These are phyloP conservation scores for Botia almorhae DNA, from an alignment of 2,797 vertebrate genomes.

Conservation along the genomic window DNA sequence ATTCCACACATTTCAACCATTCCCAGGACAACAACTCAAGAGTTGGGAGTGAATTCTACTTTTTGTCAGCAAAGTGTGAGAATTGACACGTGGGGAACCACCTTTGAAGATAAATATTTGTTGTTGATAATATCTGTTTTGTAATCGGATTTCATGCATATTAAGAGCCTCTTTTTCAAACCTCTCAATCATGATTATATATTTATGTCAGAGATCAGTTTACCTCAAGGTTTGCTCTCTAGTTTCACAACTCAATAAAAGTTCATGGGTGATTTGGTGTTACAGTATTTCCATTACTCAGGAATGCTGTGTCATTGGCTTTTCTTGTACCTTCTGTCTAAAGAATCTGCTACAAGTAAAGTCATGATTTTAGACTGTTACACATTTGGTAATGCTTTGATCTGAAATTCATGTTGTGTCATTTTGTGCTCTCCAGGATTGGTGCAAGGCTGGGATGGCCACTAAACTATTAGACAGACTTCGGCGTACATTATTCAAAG, in stretches of 20 bases:
- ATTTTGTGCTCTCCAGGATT: conserved; percentile 26
- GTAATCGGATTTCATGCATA: neutral
- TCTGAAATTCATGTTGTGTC: conserved; percentile 19
- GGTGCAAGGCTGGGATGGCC: conserved; percentile 78
- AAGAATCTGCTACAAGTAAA: neutral
- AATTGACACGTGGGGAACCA: neutral
- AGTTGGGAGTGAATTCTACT: neutral
- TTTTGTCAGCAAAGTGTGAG: neutral
- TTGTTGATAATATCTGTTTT: neutral
- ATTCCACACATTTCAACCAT: neutral
- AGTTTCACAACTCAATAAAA: conserved; percentile 54
- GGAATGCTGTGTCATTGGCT: neutral
- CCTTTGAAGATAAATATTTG: neutral
- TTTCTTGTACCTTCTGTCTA: neutral
- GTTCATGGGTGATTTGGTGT: conserved; percentile 40
- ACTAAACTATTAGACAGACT: conserved; percentile 87
- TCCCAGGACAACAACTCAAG: no score
- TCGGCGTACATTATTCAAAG: conserved; percentile 83
- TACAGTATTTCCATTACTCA: conserved; percentile 48
- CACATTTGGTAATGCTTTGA: neutral
- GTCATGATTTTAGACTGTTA: neutral
- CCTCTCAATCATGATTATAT: conserved; percentile 44
- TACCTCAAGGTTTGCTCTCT: conserved; percentile 40
- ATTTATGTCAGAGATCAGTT: conserved; percentile 31
- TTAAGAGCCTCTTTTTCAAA: neutral